Conservation (phyloP, 2,113 vertebrate genomes). For the Elachura formosa region DNA sequence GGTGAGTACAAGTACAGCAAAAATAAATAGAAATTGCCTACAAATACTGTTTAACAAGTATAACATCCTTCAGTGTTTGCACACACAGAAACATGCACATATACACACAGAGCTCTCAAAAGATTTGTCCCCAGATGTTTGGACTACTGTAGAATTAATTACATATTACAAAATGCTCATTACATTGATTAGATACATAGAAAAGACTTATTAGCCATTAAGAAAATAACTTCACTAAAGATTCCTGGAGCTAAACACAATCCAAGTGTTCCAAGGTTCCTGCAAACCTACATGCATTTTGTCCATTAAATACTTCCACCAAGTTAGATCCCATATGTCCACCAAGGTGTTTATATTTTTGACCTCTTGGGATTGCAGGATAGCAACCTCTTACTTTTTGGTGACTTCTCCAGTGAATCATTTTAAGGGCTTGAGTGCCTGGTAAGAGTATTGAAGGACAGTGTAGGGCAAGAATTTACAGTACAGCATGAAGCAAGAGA, state of each 20-base stretch:
- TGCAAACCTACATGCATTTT: neutral
- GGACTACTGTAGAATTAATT: neutral
- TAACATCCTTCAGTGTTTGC: neutral
- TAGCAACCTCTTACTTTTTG: neutral
- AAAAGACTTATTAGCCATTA: neutral
- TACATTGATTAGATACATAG: neutral
- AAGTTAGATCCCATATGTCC: neutral
- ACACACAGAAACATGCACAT: rapidly evolving
- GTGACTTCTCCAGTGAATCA: neutral
- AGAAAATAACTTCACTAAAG: neutral
- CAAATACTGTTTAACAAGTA: neutral
- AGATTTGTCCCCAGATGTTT: neutral
- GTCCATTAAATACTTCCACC: neutral
- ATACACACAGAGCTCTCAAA: neutral
- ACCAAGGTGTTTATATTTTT: neutral
- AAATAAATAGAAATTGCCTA: neutral
- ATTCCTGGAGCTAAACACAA: neutral
- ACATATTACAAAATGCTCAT: neutral
- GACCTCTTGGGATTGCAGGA: neutral
- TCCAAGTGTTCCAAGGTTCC: neutral
- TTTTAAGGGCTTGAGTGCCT: neutral
- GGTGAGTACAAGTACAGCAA: neutral
- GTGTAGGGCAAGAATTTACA: neutral
- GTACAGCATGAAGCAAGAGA: neutral
- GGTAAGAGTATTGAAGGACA: neutral